Conservation (phyloP, 2,113 vertebrate genomes). For the Shinisaurus crocodilurus region DNA sequence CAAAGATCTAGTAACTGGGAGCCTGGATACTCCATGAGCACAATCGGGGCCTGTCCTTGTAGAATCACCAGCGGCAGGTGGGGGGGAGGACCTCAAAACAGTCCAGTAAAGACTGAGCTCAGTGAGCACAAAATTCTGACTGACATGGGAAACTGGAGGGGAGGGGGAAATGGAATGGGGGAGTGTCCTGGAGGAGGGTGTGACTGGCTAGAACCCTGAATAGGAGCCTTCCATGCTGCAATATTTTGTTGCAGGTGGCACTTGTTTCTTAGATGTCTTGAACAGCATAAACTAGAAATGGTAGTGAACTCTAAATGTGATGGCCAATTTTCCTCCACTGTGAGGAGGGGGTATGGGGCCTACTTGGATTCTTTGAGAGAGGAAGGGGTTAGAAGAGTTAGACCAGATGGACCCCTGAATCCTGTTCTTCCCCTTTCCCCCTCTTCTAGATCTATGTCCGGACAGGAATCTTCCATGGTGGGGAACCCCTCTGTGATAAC, state of each 20-base stretch:
- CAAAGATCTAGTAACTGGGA: background rate
- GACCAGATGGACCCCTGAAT: background rate
- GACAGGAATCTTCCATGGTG: slow-evolving; percentile 76
- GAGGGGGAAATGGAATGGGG: background rate
- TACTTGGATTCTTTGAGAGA: background rate
- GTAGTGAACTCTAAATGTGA: too few species aligned
- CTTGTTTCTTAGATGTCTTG: background rate
- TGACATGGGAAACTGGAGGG: background rate
- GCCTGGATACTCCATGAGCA: background rate
- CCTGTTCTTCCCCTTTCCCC: too few species aligned
- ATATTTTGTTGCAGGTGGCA: background rate
- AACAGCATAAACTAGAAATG: background rate
- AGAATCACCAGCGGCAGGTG: too few species aligned
- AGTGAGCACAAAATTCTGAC: too few species aligned
- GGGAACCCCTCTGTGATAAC: slow-evolving; percentile 75
- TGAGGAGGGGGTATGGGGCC: background rate
- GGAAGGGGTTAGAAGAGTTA: too few species aligned
- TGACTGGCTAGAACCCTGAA: background rate
- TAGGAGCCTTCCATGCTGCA: background rate
- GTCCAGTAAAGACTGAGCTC: too few species aligned
- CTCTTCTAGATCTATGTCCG: slow-evolving; percentile 73
- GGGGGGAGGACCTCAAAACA: too few species aligned
- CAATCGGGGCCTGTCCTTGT: background rate
- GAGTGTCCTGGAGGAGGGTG: background rate
- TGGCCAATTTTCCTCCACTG: too few species aligned